These are phyloP conservation scores for Notechis scutatus DNA, from an alignment of 2,113 vertebrate species.

Conservation along the genomic window DNA sequence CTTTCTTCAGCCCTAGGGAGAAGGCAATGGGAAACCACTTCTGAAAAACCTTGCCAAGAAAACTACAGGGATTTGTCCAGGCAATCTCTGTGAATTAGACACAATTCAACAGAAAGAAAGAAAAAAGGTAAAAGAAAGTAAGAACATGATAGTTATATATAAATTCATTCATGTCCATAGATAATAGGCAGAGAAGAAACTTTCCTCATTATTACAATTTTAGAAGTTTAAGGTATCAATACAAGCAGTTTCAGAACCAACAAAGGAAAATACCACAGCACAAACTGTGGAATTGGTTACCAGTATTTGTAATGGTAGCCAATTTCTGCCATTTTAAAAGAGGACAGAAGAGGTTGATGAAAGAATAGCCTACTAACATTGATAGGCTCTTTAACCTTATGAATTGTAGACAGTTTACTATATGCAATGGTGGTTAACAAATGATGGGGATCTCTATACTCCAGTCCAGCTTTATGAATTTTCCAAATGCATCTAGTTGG, in stretches of 20 bases:
- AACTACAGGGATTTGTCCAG: neutral
- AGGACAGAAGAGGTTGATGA: neutral
- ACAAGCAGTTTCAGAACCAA: neutral
- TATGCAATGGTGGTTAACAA: neutral
- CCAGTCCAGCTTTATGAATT: neutral
- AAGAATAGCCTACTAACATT: neutral
- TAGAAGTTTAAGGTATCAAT: neutral
- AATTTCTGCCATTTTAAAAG: neutral
- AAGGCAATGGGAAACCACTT: neutral
- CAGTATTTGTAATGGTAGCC: neutral
- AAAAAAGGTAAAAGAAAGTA: neutral
- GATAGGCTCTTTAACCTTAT: neutral
- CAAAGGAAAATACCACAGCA: neutral
- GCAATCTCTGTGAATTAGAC: neutral
- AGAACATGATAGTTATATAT: neutral
- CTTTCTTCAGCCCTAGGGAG: neutral
- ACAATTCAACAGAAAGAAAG: neutral
- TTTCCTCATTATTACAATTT: neutral
- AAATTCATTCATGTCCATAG: neutral
- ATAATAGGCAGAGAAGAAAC: neutral
- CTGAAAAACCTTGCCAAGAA: neutral
- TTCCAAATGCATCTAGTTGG: neutral
- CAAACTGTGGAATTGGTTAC: neutral
- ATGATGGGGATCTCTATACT: neutral
- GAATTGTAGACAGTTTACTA: neutral